phyloP scores from a whole-genome alignment of 2,888 invertebrate genomes.

The Orchesellides sinensis region DNA sequence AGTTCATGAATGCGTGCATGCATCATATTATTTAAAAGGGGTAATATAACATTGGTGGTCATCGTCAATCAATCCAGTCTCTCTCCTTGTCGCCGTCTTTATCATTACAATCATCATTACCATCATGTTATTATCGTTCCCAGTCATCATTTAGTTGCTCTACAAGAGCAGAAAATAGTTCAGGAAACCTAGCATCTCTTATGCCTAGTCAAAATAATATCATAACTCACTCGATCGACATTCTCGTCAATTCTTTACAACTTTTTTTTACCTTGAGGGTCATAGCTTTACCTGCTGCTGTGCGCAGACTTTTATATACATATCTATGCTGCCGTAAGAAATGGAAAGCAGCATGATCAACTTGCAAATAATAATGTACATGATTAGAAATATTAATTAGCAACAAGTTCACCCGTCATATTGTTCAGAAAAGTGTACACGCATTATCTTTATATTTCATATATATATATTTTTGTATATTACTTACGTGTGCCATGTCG shows the following conservation, averaged over 20 bases:
- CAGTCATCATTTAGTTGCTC: conserved; percentile 36
- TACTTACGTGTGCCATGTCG: too few relatives aligned
- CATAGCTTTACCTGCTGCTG: neutral
- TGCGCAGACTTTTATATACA: too few relatives aligned
- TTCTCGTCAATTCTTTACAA: conserved; percentile 9
- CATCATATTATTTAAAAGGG: too few relatives aligned
- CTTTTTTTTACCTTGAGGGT: neutral
- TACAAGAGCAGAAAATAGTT: conserved; percentile 12
- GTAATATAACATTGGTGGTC: conserved; percentile 38
- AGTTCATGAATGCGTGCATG: too few relatives aligned
- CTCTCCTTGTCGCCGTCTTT: conserved; percentile 33
- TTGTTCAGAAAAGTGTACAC: too few relatives aligned
- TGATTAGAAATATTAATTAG: conserved; percentile 62
- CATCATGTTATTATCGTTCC: conserved; percentile 49
- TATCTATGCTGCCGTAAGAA: neutral
- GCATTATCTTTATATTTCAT: too few relatives aligned
- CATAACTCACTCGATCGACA: conserved; percentile 60
- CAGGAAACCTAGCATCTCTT: neutral
- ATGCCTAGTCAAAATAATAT: neutral
- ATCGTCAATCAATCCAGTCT: conserved; percentile 43
- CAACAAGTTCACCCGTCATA: conserved; percentile 43
- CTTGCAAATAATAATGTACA: conserved; percentile 43
- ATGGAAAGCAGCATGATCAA: neutral
- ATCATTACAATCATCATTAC: conserved; percentile 57
- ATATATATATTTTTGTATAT: too few relatives aligned